phyloP scores from a whole-genome alignment of 1,140 invertebrate genomes.

The Calliphora vicina region DNA sequence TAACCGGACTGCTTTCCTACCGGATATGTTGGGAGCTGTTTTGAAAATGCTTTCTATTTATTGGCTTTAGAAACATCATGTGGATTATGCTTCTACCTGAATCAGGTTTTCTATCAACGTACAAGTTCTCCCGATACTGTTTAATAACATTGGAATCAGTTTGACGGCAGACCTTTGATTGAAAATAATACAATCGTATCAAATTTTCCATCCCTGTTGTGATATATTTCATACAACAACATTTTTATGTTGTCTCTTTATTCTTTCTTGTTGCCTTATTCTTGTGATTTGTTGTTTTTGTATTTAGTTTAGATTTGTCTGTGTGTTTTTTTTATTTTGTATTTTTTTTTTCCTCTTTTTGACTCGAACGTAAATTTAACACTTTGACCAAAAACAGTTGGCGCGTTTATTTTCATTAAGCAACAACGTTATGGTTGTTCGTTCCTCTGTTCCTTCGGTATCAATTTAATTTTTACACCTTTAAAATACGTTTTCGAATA shows the following conservation, averaged over 20 bases:
- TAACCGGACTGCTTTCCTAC: too few relatives aligned
- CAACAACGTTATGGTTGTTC: neutral
- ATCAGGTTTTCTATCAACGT: too few relatives aligned
- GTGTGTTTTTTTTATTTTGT: neutral
- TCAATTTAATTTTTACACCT: neutral
- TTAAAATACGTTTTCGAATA: neutral
- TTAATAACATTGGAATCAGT: too few relatives aligned
- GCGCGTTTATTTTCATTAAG: conserved; percentile 9
- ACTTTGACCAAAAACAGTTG: conserved; percentile 13
- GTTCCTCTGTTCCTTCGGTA: neutral
- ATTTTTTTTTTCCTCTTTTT: neutral
- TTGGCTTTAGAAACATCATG: too few relatives aligned
- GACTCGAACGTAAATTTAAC: conserved; percentile 5
- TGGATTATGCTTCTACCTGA: too few relatives aligned
- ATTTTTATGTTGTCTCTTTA: neutral
- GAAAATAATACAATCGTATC: too few relatives aligned
- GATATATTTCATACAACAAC: neutral
- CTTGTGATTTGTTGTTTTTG: neutral
- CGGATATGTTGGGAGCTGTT: too few relatives aligned
- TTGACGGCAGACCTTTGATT: too few relatives aligned
- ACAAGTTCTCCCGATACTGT: too few relatives aligned
- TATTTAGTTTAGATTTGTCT: neutral
- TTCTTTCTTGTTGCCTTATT: neutral
- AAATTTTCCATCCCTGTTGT: too few relatives aligned
- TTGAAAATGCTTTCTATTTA: too few relatives aligned